Conservation (phyloP, 2,797 vertebrate species). For the Vipera ursinii region DNA sequence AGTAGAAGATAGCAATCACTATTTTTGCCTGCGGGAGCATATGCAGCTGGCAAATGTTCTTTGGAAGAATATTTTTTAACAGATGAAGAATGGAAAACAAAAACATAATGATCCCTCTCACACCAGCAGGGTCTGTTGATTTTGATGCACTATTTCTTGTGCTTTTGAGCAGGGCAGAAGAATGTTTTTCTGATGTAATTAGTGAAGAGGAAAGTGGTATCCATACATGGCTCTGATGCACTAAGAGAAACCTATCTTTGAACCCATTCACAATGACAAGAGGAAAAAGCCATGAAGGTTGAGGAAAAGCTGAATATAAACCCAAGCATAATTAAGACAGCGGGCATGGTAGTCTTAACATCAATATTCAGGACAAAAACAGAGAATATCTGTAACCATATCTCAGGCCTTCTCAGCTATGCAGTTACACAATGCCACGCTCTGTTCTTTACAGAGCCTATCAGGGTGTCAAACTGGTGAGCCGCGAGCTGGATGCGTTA, state of each 20-base stretch:
- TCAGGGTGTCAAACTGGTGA: too few relatives aligned
- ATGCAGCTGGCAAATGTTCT: background rate
- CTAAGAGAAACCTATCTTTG: background rate
- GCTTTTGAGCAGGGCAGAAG: background rate
- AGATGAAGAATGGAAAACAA: background rate
- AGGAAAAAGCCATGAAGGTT: background rate
- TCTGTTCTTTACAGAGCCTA: background rate
- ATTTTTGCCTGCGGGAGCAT: background rate
- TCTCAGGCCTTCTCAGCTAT: background rate
- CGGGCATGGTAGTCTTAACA: background rate
- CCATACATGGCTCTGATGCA: background rate
- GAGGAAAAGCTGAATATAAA: background rate
- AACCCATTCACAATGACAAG: background rate
- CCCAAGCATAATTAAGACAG: background rate
- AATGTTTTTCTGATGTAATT: background rate
- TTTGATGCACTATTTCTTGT: background rate
- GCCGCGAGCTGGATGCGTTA: too few relatives aligned
- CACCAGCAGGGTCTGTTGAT: background rate
- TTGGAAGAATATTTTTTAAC: background rate
- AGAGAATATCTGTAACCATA: background rate
- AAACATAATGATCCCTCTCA: background rate
- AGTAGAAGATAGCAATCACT: background rate
- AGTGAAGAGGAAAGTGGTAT: background rate
- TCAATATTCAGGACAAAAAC: background rate
- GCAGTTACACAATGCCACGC: background rate